Base-by-base conservation (phyloP, 2,797 vertebrate genomes). In the Xyrichtys novacula region DNA sequence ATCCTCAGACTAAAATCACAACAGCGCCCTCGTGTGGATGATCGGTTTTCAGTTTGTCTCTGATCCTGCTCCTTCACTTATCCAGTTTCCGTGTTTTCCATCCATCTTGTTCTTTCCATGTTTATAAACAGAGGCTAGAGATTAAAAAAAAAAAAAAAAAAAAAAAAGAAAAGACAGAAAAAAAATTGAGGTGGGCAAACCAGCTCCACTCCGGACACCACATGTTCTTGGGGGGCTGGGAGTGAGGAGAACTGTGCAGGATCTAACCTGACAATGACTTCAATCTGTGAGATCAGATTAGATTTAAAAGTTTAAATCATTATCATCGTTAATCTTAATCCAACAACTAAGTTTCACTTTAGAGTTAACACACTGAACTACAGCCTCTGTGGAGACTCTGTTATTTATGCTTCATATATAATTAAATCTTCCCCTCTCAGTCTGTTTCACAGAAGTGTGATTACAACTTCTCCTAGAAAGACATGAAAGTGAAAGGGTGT, bases 111-210 rank as follows among this genome's bases (percentile, higher is more conserved):
- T 93, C 93, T 93, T 92, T 93, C 85, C 85, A 78, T 94, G 93
- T 95, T 94, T 95, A 94, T 95, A 94, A 95, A 94, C 94, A 95
- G 84, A 94, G 78, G 71, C 34, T 71, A 74, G 77, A 85, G 76
- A 85, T 77, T 34, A 83, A 91, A 87, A 80, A 84, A 67, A 67
- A 48, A 47, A 54, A 29, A 25, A n/a, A n/a, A n/a, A n/a, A n/a
- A n/a, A n/a, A n/a, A n/a, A 83, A 91, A 87, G 78, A 84, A 67
- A 67, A 77, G 65, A 58, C n/a, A 60, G 43, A 34, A 52, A 46
- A 63, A 76, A 76, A 60, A 61, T n/a, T 31, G 65, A 83, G 73
- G 46, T 55, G 62, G 52, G 76, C 50, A 85, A 85, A 80, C 65
- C 73, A 83, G 70, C 78, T 58, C 20, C 52, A 39, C 32, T 54